A percentile compares a stretch with the other conserved stretches of the same genome.
Evolutionary conservation across 2,888 invertebrate species (phyloP).

Genomic region (Ferrisia virgata): DNA sequence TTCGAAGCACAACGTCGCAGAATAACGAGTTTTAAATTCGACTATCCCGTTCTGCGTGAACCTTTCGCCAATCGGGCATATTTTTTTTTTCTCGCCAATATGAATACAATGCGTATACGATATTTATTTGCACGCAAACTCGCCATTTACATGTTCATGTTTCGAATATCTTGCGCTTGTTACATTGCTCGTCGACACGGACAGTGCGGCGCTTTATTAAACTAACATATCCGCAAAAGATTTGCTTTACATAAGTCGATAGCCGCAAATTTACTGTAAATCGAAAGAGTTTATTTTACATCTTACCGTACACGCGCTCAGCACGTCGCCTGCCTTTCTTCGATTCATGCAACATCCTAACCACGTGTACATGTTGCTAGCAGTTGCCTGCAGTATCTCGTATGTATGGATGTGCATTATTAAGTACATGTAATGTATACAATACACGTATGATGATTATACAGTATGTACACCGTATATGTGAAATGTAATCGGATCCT

Average conservation of each 20-base stretch:
- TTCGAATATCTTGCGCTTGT: background rate
- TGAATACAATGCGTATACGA: background rate
- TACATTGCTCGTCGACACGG: too few species aligned
- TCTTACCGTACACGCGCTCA: background rate
- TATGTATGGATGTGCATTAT: too few species aligned
- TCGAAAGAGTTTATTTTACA: background rate
- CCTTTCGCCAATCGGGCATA: background rate
- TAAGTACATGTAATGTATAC: background rate
- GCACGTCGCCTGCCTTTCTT: background rate
- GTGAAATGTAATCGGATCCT: background rate
- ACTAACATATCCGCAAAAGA: background rate
- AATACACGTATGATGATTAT: background rate
- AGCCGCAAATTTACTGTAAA: background rate
- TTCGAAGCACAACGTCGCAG: too few species aligned
- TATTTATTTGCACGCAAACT: background rate
- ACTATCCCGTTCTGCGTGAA: background rate
- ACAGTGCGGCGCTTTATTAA: background rate
- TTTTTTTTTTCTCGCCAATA: too few species aligned
- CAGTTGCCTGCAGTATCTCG: too few species aligned
- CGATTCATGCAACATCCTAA: background rate
- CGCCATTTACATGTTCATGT: background rate
- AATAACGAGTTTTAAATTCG: background rate
- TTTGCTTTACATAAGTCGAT: background rate
- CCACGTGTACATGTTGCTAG: background rate
- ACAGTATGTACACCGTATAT: background rate